Evolutionary conservation across 2,888 invertebrate species (phyloP), one percentile per base, ranked within the genome.

Genomic region (Callimorpha dominula): DNA sequence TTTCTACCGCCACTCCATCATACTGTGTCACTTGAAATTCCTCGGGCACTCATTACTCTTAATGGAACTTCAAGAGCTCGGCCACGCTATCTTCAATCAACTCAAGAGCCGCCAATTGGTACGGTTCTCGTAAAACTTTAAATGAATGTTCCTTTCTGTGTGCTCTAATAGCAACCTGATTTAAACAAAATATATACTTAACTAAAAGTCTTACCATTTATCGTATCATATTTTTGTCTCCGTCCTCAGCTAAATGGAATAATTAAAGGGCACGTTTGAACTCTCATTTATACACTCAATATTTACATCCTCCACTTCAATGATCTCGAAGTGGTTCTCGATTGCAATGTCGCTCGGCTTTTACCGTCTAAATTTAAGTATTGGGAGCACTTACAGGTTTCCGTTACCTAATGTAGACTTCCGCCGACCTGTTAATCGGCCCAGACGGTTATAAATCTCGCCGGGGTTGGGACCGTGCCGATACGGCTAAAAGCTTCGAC

Each of bases 401-500:
- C 93, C 92, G 93, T 93, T 91, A 89, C 89, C 89, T 88, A 91
- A 91, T 88, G 90, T 90, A 89, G 88, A 94, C 92, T 92, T 93
- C 94, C 94, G 92, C 86, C 91, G 91, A 91, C 90, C 91, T 90
- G 92, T 92, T 89, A 92, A 93, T 91, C 88, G 92, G 89, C 90
- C 88, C 91, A 90, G 90, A 88, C 90, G 86, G 90, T 90, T 91
- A 93, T 95, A 95, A 95, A 95, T 95, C 93, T 91, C 87, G 73
- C 71, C 83, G 86, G 87, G 88, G 87, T 86, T 87, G 90, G 87
- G 90, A 89, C 71, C 78, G 89, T 85, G 82, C 87, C 87, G 94
- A 95, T 95, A 95, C 89, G 92, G 92, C 87, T 95, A 93, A 95
- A 94, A 95, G 95, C 93, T 90, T 93, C 91, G 90, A 81, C 85